These are phyloP conservation scores for Hippocampus kuda DNA, from an alignment of 2,797 vertebrate species.

Conservation along the genomic window DNA sequence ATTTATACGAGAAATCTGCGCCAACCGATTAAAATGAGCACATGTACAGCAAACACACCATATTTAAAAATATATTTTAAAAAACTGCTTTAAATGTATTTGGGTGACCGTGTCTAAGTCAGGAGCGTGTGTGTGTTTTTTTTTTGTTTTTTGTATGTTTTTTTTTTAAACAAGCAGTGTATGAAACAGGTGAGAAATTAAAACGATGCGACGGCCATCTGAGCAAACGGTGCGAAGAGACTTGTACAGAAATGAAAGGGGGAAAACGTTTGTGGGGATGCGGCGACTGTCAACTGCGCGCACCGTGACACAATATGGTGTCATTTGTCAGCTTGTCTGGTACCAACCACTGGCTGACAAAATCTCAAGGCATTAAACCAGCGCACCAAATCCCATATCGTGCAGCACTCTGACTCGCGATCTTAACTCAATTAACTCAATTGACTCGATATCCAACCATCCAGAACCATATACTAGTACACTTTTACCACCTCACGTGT, in stretches of 20 bases:
- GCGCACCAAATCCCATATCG: constrained; percentile 37
- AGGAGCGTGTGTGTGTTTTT: neutral
- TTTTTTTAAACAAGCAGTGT: constrained; percentile 44
- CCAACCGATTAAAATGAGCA: constrained; percentile 58
- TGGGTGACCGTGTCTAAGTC: constrained; percentile 45
- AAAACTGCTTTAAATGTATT: constrained; percentile 70
- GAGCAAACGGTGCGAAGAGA: constrained; percentile 48
- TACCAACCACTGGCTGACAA: constrained; percentile 32
- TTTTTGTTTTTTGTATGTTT: neutral
- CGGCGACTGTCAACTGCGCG: constrained; percentile 32
- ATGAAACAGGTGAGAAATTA: constrained; percentile 27
- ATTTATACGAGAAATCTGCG: constrained; percentile 49
- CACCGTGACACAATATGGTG: constrained; percentile 20
- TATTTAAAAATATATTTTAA: constrained; percentile 28
- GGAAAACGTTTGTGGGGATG: constrained; percentile 46
- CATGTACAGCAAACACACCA: constrained; percentile 58
- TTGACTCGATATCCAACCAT: neutral
- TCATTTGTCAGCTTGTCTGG: constrained; percentile 33
- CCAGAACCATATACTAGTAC: neutral
- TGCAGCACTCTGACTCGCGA: neutral
- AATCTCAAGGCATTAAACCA: constrained; percentile 43
- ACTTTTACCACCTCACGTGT: neutral
- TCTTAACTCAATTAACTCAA: neutral
- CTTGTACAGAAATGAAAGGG: constrained; percentile 43
- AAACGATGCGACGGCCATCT: constrained; percentile 37